Conservation (phyloP, 1,140 invertebrate genomes). For the Apis cerana region DNA sequence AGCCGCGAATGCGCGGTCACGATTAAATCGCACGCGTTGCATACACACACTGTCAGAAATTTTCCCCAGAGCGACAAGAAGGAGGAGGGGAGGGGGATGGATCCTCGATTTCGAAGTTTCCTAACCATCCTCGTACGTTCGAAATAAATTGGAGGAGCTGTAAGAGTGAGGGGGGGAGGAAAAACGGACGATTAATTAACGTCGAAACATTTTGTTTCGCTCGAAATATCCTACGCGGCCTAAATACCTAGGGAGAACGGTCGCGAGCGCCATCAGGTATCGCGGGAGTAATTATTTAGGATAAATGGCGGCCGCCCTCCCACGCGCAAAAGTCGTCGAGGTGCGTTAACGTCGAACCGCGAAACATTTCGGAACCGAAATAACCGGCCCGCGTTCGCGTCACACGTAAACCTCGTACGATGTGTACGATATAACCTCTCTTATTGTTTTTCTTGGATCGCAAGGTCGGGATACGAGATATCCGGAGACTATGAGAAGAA, state of each 20-base stretch:
- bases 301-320: conserved; percentile 56
- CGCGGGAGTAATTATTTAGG: conserved; percentile 61
- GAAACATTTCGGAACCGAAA: conserved; percentile 61
- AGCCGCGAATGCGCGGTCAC: no score
- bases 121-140: background rate
- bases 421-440: conserved; percentile 40
- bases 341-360: conserved; percentile 53
- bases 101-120: background rate
- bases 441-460: conserved; percentile 65
- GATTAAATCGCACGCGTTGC: no score
- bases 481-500: background rate
- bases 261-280: conserved; percentile 43
- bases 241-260: conserved; percentile 31
- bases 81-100: no score
- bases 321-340: conserved; percentile 54
- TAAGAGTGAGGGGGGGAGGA: background rate
- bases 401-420: conserved; percentile 35
- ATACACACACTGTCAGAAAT: no score
- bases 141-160: conserved; percentile 12
- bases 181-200: conserved; percentile 60
- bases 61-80: no score
- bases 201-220: conserved; percentile 50
- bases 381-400: conserved; percentile 47
- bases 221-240: conserved; percentile 57
- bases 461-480: conserved; percentile 50